phyloP scores from a whole-genome alignment of 2,797 vertebrate species.

The Diglossa cyanea region DNA sequence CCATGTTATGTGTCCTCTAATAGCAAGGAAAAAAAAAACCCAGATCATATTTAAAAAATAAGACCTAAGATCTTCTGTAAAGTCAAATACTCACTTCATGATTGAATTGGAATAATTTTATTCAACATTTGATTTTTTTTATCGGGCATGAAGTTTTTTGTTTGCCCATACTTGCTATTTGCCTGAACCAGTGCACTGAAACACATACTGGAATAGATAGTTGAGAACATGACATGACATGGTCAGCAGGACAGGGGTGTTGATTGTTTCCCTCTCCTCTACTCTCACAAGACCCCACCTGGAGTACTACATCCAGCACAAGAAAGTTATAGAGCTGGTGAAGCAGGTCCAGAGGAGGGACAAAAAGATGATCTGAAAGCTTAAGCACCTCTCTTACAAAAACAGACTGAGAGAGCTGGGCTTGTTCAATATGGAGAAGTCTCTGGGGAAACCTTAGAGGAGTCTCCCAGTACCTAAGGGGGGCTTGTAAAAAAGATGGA shows the following conservation, averaged over 20 bases:
- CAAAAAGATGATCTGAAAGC: accelerated
- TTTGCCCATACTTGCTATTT: background rate
- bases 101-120: background rate
- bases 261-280: background rate
- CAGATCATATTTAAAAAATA: background rate
- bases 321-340: background rate
- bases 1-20: accelerated
- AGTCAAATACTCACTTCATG: background rate
- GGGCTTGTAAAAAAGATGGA: background rate
- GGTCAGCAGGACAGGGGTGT: background rate
- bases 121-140: background rate
- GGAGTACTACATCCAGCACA: background rate
- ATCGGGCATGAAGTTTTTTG: background rate
- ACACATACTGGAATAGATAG: background rate
- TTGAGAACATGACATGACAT: background rate
- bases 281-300: background rate
- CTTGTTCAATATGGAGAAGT: background rate
- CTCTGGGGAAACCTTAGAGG: background rate
- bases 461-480: background rate
- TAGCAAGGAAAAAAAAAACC: background rate
- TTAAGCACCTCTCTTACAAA: background rate
- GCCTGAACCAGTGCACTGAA: background rate
- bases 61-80: background rate
- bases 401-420: background rate
- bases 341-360: background rate